Evolutionary conservation across 2,888 invertebrate genomes (phyloP), one percentile per base, ranked within the genome.

Genomic region (Archaeoteleia sp.): DNA sequence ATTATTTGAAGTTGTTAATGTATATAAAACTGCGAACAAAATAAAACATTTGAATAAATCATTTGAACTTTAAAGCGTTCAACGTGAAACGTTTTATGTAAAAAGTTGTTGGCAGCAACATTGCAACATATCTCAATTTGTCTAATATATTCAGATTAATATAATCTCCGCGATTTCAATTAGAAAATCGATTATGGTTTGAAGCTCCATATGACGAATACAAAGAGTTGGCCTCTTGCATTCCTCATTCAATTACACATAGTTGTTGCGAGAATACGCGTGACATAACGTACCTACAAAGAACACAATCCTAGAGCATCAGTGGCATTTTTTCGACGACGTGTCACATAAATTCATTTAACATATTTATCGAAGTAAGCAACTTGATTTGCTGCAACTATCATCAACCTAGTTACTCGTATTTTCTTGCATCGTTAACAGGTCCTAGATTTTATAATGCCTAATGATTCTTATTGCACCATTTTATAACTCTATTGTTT

Each of bases 191-290:
- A 9, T 29, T 29, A 29, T 1, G 8, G 1, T 35, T 14, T 13
- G 1, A 20, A 39, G 10, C 39, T 39, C 27, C n/a, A n/a, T n/a
- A n/a, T n/a, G n/a, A n/a, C 14, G 35, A 14, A 35, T 35, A 15
- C n/a, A 1, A 14, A 35, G 35, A 14, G 35, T 8, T 20, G 17
- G 35, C 35, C 35, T 61, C 49, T 45, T 53, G 46, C 53, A 53
- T 61, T 61, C 51, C 51, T 61, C 61, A 61, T 61, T 61, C 61
- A 61, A 61, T 61, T 61, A 61, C 53, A 37, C 45, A 43, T 39
- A 43, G 51, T 53, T 61, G 34, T 45, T 45, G 51, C 39, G 53
- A 61, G 51, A 61, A 53, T 53, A 45, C 61, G 39, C 53, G 51
- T 61, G 61, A 61, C 61, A 61, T 53, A 61, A 61, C 32, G 32